Conservation (phyloP, 30 jellyfish, hydroid and myxozoan genomes). For the Cassiopea andromeda region DNA sequence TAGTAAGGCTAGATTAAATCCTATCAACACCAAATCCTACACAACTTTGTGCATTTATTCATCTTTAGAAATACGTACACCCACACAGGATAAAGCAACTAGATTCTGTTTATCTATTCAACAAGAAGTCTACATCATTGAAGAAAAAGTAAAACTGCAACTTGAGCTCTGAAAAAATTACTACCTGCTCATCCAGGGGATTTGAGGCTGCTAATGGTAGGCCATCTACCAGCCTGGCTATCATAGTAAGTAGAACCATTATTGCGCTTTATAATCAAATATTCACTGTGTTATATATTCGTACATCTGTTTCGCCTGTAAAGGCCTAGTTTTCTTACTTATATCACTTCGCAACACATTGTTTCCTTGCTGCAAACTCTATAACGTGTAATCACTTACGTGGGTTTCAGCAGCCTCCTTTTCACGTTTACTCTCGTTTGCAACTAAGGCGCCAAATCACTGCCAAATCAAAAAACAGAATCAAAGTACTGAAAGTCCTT, state of each 20-base stretch:
- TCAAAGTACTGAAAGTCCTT: no score
- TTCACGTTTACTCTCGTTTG: conserved; percentile 13
- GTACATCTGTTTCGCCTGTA: no score
- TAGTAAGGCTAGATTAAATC: no score
- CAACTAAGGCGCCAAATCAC: conserved; percentile 33
- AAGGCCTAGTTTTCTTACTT: background rate
- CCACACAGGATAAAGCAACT: no score
- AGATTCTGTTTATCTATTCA: no score
- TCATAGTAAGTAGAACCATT: conserved; percentile 95
- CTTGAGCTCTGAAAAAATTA: background rate
- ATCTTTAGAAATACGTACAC: no score
- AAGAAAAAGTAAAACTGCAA: no score
- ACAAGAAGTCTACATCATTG: no score
- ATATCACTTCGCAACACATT: no score
- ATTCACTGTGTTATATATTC: background rate
- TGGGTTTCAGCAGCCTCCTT: conserved; percentile 34
- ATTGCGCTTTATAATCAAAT: background rate
- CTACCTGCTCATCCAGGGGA: conserved; percentile 98
- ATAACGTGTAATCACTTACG: conserved; percentile 58
- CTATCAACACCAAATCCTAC: no score
- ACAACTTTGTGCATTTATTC: no score
- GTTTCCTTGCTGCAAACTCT: background rate
- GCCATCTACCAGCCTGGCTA: conserved; percentile 96
- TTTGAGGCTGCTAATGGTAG: conserved; percentile 96
- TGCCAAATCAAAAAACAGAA: no score